Base-by-base conservation (phyloP, 1,140 invertebrate genomes). In the Drosophila mauritiana region DNA sequence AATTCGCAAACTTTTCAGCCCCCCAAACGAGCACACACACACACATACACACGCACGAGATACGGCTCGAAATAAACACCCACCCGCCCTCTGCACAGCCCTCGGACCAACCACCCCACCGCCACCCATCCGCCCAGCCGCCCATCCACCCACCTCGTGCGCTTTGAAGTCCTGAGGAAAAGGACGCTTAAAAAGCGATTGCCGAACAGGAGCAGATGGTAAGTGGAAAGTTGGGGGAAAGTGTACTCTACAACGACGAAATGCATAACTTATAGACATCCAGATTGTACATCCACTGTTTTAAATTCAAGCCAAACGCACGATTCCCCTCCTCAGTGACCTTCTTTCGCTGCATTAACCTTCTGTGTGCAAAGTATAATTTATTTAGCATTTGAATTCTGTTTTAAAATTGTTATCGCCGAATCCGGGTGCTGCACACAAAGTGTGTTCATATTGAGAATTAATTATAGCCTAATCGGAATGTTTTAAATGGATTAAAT, bases 1-100 rank as follows among this genome's bases (percentile, higher is more conserved):
- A 91, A 91, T 91, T 91, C 90, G 81, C 81, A 91, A 91, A 91
- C 73, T 91, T 86, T 91, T 34, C 77, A 74, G 56, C 64, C 63
- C 53, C 25, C 48, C 37, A 37, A 64, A 20, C 45, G 40, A 46
- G 56, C 58, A 62, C 25, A 64, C 61, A 63, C 62, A 59, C 63
- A 65, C 22, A 31, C 27, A 8, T n/a, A n/a, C 27, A 59, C 63
- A 58, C 25, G 61, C 61, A 51, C 62, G 51, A 70, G 75, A 79
- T 82, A 79, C 79, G 69, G 76, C 82, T 67, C 46, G 54, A 65
- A 49, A 62, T 78, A 13, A n/a, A 11, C 45, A 13, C 6, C 49
- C 20, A 45, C 6, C 17, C 59, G 40, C 25, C 40, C 51, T 10
- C 31, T 31, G 31, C 31, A 11, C 45, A 13, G 3, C 49, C 20